A percentile compares a stretch with the other conserved stretches of the same genome.
phyloP scores from a whole-genome alignment of 1,140 invertebrate species.

The Cydia fagiglandana region DNA sequence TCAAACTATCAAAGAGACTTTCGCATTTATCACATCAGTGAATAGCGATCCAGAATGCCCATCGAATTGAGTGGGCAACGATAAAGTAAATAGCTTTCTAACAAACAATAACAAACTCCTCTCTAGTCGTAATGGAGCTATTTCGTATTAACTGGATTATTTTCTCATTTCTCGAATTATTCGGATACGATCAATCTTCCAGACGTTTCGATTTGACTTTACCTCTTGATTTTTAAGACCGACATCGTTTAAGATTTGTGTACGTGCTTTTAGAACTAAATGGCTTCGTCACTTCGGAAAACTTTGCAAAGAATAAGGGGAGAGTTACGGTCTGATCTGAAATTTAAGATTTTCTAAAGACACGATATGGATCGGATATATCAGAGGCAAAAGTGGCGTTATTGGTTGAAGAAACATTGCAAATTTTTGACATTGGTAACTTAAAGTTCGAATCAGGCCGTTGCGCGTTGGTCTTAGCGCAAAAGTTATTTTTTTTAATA shows the following conservation, averaged over 20 bases:
- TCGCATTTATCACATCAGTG: slow-evolving; percentile 26
- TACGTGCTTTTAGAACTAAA: slow-evolving; percentile 24
- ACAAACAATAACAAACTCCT: slow-evolving; percentile 38
- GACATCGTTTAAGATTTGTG: slow-evolving; percentile 18
- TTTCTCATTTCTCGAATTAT: slow-evolving; percentile 45
- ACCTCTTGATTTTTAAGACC: slow-evolving; percentile 29
- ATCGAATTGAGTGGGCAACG: slow-evolving; percentile 37
- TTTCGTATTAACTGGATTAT: slow-evolving; percentile 47
- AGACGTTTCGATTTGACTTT: slow-evolving; percentile 30
- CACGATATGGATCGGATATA: too few species aligned
- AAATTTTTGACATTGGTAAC: too few species aligned
- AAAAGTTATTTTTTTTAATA: too few species aligned
- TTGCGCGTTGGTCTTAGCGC: neutral
- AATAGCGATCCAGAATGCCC: slow-evolving; percentile 20
- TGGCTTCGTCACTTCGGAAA: neutral
- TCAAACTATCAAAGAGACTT: slow-evolving; percentile 27
- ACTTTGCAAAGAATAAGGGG: neutral
- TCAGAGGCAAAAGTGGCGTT: too few species aligned
- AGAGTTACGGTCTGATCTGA: too few species aligned
- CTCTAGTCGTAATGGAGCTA: slow-evolving; percentile 43
- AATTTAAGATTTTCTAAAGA: too few species aligned
- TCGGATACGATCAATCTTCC: slow-evolving; percentile 43
- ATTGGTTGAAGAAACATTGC: too few species aligned
- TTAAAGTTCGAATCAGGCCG: too few species aligned
- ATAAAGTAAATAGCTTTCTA: slow-evolving; percentile 39